Base-by-base conservation (phyloP, 2,797 vertebrate species). In the Lepus townsendii region DNA sequence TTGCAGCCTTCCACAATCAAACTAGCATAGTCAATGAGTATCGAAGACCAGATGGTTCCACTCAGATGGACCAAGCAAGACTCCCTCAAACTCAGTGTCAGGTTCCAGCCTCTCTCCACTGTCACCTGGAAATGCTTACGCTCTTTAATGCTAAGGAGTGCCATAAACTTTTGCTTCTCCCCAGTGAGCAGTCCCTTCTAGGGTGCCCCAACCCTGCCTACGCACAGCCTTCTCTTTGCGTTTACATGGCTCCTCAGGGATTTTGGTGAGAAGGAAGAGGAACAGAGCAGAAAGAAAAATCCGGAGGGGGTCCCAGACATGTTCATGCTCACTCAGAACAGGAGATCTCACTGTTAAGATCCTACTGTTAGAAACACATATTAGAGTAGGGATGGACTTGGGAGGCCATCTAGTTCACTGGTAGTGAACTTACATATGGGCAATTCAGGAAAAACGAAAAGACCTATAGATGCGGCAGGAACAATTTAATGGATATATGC, bases 31-130 rank as follows among this genome's bases (percentile, higher is more conserved):
- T 26, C 69, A 38, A 26, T 4, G n/a, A 91, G 68, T 50, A 75
- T 30, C 6, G 66, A 86, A 89, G 32, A 86, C 71, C 97, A 96
- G 90, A 92, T 96, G 97, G 92, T 20, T 93, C 38, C 35, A 38
- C 78, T 97, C 88, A 94, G 66, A 93, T 27, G 84, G 90, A 86
- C 32, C 47, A 54, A 22, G 42, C 12, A 87, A 90, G 87, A 88
- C 60, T 83, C 26, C 30, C 66, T 83, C n/a, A 73, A 82, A 54
- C 47, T 88, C 73, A 22, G 0, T 42, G 60, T 95, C 65, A 60
- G 11, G 47, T 90, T 91, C 63, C 93, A 84, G 72, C 20, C 62
- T 73, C 68, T 79, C 87, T 83, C 76, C 35, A 17, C 47, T 35
- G 85, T 71, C 60, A 84, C 78, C 89, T 94, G 73, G 83, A 95